phyloP scores from a whole-genome alignment of 2,113 vertebrate genomes.

The Electrona antarctica region DNA sequence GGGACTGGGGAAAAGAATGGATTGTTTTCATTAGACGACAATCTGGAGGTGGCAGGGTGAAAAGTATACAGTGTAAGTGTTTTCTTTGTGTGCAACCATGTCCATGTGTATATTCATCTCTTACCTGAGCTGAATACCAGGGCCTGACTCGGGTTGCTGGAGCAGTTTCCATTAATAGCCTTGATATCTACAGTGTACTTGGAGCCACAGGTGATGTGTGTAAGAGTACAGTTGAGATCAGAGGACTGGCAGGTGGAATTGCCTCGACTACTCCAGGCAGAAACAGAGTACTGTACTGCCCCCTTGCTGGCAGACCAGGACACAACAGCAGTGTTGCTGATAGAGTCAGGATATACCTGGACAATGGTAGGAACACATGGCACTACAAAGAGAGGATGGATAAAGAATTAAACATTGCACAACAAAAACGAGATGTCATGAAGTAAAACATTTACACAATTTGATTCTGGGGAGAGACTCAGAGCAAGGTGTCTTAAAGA shows the following conservation, averaged over 20 bases:
- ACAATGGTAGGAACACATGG: constrained; percentile 67
- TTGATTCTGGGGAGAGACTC: too few relatives aligned
- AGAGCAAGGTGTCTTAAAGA: too few relatives aligned
- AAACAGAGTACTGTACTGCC: constrained; percentile 55
- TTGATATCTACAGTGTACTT: constrained; percentile 57
- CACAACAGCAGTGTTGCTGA: constrained; percentile 58
- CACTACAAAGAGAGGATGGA: constrained; percentile 44
- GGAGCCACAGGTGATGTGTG: constrained; percentile 53
- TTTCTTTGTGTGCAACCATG: background rate
- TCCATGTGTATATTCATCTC: background rate
- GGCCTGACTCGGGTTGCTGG: constrained; percentile 59
- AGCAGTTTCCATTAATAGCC: constrained; percentile 67
- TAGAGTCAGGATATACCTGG: constrained; percentile 54
- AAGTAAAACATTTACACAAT: too few relatives aligned
- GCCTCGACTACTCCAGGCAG: constrained; percentile 32
- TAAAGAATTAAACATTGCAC: background rate
- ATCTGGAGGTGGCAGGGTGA: background rate
- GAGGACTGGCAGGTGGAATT: constrained; percentile 53
- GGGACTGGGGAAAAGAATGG: constrained; percentile 49
- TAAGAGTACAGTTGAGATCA: constrained; percentile 52
- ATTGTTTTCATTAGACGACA: background rate
- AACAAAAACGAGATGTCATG: too few relatives aligned
- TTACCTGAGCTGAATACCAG: constrained; percentile 66
- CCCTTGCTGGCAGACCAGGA: constrained; percentile 68
- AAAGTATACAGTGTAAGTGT: too few relatives aligned